phyloP scores from a whole-genome alignment of 2,797 vertebrate genomes.

The Melanotaenia maccullochi region DNA sequence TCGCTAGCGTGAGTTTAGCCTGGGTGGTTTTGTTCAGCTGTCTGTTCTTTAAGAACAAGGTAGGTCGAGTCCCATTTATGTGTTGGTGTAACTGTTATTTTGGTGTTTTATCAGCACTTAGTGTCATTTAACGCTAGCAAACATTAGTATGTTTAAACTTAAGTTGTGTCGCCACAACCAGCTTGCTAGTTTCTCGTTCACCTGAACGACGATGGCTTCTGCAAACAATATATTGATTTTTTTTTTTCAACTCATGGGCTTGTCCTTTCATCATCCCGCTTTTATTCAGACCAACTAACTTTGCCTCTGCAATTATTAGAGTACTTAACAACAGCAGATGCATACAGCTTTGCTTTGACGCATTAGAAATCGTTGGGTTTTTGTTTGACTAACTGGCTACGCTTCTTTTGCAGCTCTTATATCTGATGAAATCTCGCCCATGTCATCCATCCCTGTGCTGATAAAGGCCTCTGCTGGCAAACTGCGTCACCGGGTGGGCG shows the following conservation, averaged over 20 bases:
- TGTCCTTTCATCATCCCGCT: constrained; percentile 31
- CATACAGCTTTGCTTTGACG: neutral
- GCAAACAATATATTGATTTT: constrained; percentile 3
- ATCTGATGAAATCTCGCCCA: constrained; percentile 59
- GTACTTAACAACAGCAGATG: too few relatives aligned
- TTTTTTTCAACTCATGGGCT: constrained; percentile 24
- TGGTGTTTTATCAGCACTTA: neutral
- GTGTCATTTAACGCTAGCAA: neutral
- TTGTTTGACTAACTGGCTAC: constrained; percentile 26
- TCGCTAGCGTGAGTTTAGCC: constrained; percentile 21
- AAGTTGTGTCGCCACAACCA: constrained; percentile 21
- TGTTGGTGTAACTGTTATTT: neutral
- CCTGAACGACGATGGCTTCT: constrained; percentile 27
- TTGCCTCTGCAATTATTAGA: neutral
- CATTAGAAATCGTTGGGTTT: neutral
- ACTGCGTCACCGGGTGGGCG: constrained; percentile 84
- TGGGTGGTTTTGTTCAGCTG: constrained; percentile 6
- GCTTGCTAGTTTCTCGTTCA: constrained; percentile 27
- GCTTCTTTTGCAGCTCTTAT: constrained; percentile 54
- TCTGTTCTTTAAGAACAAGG: constrained; percentile 29
- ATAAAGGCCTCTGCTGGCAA: constrained; percentile 73
- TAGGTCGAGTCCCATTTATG: constrained; percentile 32
- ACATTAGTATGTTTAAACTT: constrained; percentile 32
- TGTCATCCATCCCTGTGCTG: constrained; percentile 60
- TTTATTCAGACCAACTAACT: constrained; percentile 16